Evolutionary conservation across 2,113 vertebrate genomes (phyloP).

Genomic region (Hyaena hyaena): DNA sequence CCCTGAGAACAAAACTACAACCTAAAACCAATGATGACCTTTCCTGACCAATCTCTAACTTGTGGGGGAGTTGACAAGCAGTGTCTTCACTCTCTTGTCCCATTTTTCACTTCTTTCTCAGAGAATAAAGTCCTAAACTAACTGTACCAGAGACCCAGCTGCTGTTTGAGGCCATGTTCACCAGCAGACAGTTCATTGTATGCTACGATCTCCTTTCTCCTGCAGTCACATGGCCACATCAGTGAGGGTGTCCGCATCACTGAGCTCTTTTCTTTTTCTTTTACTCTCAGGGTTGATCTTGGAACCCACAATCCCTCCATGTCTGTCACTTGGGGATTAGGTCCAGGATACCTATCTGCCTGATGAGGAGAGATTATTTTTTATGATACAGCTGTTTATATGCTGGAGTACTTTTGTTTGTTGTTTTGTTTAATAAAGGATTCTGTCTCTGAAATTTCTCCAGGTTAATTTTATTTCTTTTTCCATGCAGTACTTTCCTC

Average conservation of each 20-base stretch:
- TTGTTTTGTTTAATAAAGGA: constrained; percentile 56
- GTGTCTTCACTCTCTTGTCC: not conserved
- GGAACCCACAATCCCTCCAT: not conserved
- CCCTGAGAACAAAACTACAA: not conserved
- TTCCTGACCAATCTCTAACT: not conserved
- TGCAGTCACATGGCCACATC: not conserved
- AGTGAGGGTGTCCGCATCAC: not conserved
- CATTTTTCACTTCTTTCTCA: not conserved
- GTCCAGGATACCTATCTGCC: not conserved
- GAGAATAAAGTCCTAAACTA: not conserved
- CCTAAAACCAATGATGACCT: not conserved
- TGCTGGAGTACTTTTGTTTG: constrained; percentile 44
- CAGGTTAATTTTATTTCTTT: constrained; percentile 69
- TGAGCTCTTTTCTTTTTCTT: not conserved
- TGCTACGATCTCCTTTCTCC: not conserved
- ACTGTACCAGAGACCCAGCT: not conserved
- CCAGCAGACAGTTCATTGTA: not conserved
- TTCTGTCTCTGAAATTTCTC: constrained; percentile 65
- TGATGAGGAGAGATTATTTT: not conserved
- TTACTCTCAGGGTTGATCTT: not conserved
- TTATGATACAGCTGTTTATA: constrained; percentile 23
- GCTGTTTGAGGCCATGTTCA: not conserved
- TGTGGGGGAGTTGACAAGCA: not conserved
- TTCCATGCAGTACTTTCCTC: constrained; percentile 2
- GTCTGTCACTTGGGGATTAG: not conserved